Conservation (phyloP, 2,888 invertebrate species). For the Ellobium chinense region DNA sequence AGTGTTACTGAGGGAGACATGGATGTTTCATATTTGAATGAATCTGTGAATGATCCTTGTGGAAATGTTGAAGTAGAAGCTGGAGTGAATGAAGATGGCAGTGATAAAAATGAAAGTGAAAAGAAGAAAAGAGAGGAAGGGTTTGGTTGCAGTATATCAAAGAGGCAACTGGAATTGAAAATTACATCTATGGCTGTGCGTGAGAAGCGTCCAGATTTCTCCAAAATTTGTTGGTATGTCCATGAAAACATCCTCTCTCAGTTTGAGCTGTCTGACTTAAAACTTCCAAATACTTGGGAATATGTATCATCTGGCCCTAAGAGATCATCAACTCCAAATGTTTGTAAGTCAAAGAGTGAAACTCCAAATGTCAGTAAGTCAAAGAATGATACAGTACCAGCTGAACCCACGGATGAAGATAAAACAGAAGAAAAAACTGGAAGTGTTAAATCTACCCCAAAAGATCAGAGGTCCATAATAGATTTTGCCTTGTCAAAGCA, state of each 20-base stretch:
- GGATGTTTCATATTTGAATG: conserved; percentile 36
- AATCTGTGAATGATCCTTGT: conserved; percentile 25
- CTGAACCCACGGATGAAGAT: conserved; percentile 17
- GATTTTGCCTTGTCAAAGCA: conserved; percentile 50
- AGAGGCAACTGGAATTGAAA: conserved; percentile 72
- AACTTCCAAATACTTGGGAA: conserved; percentile 82
- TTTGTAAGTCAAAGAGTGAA: not conserved
- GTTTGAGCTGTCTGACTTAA: conserved; percentile 81
- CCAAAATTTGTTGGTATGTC: conserved; percentile 85
- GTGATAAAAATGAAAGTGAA: conserved; percentile 8
- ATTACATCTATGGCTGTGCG: conserved; percentile 84
- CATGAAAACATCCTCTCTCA: conserved; percentile 81
- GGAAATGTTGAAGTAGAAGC: conserved; percentile 34
- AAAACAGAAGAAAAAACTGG: conserved; percentile 21
- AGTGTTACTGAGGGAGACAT: conserved; percentile 17
- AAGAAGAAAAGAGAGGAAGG: conserved; percentile 49
- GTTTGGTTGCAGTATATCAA: conserved; percentile 66
- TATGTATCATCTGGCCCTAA: conserved; percentile 76
- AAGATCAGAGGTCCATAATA: conserved; percentile 56
- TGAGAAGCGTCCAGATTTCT: conserved; percentile 81
- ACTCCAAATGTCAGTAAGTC: not conserved
- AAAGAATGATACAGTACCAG: not conserved
- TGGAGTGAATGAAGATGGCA: not conserved
- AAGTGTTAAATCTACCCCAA: conserved; percentile 29
- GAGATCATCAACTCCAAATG: not conserved